Evolutionary conservation across 1,140 invertebrate species (phyloP), one percentile per base, ranked within the genome.

Genomic region (Bursaphelenchus mucronatus): DNA sequence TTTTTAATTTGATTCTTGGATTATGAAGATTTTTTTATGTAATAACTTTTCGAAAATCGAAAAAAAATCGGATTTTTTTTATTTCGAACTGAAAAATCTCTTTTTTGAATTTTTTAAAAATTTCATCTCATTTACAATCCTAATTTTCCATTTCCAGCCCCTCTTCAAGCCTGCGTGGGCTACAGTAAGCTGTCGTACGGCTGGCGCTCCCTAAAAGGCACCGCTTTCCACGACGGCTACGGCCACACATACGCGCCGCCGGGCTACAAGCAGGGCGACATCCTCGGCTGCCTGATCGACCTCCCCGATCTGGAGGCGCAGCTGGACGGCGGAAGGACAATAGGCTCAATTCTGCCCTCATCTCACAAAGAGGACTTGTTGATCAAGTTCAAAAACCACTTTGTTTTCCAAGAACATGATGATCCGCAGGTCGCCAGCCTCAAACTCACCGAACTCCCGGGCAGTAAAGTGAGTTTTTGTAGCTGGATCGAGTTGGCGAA

Each of bases 161-260:
- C 95, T 84, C 85, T 98, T 63, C 95, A 98, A 85, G 87, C 87
- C 0, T 88, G 87, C 10, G 83, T 87, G 68, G 88, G 88, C 2
- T 98, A 96, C 84, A 94, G 97, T 83, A 95, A 95, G 84, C 98
- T 97, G 83, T 93, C 94, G 10, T 99, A 98, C 83, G 93, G 92
- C 0, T 98, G 92, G 91, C 86, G 95, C 76, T 96, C 92, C 11
- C 87, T 88, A 54, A 90, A 90, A 83, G 90, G 90, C 0, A 91
- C 90, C 10, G 86, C 86, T 71, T 99, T 99, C 81, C 94, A 97
- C 79, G 90, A 98, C 83, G 92, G 91, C 63, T 86, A 87, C 67
- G 95, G 95, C 0, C 91, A 92, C 80, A 90, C 92, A 82, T 98
- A 91, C 82, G 89, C 88, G 75, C 82, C 85, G 4, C 21, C 68